Evolutionary conservation across 2,113 vertebrate species (phyloP), one percentile per base, ranked within the genome.

Genomic region (Protobothrops flavoviridis): DNA sequence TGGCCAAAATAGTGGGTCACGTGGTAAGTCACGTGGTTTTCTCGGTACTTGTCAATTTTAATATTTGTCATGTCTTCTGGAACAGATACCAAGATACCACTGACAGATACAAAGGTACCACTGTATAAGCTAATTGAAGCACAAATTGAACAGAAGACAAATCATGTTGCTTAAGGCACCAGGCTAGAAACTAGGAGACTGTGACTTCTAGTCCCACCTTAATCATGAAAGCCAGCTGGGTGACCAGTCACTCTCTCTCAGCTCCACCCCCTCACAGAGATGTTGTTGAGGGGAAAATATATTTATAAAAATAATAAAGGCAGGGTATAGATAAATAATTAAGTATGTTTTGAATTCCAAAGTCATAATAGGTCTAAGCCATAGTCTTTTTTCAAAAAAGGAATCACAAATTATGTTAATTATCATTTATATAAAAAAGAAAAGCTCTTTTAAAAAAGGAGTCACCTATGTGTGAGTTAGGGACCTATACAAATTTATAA

Each of bases 61-160:
- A n/a, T 69, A 69, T 69, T 69, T 5, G 13, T n/a, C 29, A 69
- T 69, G 5, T 69, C 64, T 69, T 69, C 64, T 69, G 64, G 13
- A 69, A 69, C 5, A 2, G 64, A 69, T 69, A 33, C 13, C 29
- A 69, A 69, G 64, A 13, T 69, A 33, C 29, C 33, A 17, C 64
- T 33, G 2, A 69, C 5, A 1, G 64, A 69, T 33, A 33, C 13
- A 13, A 33, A 69, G 64, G 29, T 69, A 33, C 64, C 33, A 33
- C 64, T 33, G 29, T 43, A 7, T 81, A 81, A 43, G 20, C 17
- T 21, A 15, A 91, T 91, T 91, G 88, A 95, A 92, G 93, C 91
- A 29, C 81, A 39, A 17, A 23, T 43, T 64, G 3, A 4, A n/a
- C 4, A 93, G 59, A 0, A 24, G 29, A 3, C 57, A 89, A 88